Conservation (phyloP, 2,113 vertebrate species). For the Edolisoma coerulescens region DNA sequence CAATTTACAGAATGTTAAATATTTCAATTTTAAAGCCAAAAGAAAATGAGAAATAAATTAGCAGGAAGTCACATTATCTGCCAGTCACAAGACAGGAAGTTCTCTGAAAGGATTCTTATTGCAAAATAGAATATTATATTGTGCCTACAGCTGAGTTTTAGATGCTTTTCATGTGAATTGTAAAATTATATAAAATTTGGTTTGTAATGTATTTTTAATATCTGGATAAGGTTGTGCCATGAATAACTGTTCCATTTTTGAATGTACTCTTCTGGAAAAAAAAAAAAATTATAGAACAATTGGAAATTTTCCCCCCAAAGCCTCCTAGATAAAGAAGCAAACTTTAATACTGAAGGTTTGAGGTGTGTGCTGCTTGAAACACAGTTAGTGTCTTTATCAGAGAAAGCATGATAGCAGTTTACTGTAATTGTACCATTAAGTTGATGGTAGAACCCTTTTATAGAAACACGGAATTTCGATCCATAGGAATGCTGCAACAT, state of each 20-base stretch:
- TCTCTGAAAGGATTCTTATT: neutral
- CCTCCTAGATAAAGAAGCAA: neutral
- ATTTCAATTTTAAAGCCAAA: neutral
- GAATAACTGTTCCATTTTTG: neutral
- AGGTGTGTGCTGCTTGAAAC: neutral
- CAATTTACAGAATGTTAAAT: neutral
- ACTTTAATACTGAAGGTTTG: neutral
- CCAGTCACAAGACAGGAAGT: neutral
- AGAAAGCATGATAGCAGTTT: neutral
- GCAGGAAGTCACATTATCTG: neutral
- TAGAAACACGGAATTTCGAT: rapidly evolving
- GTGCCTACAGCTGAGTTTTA: neutral
- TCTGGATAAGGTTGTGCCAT: neutral
- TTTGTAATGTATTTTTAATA: neutral
- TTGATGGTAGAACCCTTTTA: neutral
- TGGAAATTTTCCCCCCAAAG: neutral
- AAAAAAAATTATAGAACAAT: neutral
- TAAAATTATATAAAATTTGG: neutral
- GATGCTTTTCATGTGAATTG: neutral
- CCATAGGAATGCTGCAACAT: neutral
- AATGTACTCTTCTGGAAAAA: neutral
- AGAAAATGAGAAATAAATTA: neutral
- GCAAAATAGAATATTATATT: neutral
- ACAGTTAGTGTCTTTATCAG: neutral
- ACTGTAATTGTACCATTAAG: neutral